These are phyloP conservation scores for Leptodactylus fuscus DNA, from an alignment of 2,113 vertebrate species.

Conservation along the genomic window DNA sequence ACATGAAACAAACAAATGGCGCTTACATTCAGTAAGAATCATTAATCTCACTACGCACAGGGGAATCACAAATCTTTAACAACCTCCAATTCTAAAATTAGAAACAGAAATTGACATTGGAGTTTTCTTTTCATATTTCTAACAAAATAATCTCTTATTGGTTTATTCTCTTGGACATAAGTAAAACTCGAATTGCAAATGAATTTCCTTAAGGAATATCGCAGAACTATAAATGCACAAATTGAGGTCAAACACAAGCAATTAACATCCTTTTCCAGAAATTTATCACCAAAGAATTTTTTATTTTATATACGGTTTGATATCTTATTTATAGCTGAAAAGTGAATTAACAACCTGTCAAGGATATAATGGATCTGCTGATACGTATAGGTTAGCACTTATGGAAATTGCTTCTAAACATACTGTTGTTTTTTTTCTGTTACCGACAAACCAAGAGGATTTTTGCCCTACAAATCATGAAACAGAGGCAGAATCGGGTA, in stretches of 20 bases:
- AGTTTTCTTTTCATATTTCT: neutral
- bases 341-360: constrained; percentile 27
- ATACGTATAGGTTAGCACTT: constrained; percentile 11
- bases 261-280: constrained; percentile 15
- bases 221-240: constrained; percentile 13
- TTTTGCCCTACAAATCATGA: neutral
- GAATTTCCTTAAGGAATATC: constrained; percentile 21
- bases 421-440: neutral
- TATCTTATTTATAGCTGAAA: constrained; percentile 15
- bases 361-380: neutral
- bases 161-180: neutral
- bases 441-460: neutral
- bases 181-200: neutral
- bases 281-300: neutral
- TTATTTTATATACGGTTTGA: neutral
- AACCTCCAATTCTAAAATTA: neutral
- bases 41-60: too few species aligned
- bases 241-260: constrained; percentile 35
- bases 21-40: too few species aligned
- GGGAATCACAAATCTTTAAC: too few species aligned
- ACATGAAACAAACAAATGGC: too few species aligned
- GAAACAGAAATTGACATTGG: neutral
- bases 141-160: neutral
- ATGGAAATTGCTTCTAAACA: neutral
- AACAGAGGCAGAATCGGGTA: constrained; percentile 5